Evolutionary conservation across 2,888 invertebrate species (phyloP), one percentile per base, ranked within the genome.

Genomic region (Rhogogaster chlorosoma): DNA sequence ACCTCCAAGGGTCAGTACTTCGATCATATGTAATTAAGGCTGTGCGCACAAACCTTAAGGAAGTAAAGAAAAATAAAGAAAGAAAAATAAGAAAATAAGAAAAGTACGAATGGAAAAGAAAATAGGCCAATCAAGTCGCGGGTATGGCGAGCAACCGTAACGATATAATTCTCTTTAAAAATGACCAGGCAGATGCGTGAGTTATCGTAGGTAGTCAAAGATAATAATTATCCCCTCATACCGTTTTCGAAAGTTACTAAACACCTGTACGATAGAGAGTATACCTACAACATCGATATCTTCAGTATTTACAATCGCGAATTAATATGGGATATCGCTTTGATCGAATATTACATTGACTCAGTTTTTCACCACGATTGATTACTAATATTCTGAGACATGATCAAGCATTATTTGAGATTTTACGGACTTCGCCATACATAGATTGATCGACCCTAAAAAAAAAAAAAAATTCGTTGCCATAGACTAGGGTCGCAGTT

Each of bases 1-100:
- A 77, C 77, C 77, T 77, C 77, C 53, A n/a, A 42, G 71, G 71
- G 71, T 77, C 77, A 77, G 32, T 49, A 53, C 45, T 77, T 77
- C 53, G 77, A 53, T 77, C 77, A 53, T 32, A 29, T 77, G 18
- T 73, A 77, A 77, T 77, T 53, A 77, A 77, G 29, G 77, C 32
- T 53, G 26, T 7, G 49, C 77, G 77, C 9, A 49, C 49, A 29
- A 77, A 53, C 49, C 36, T 77, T 18, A 77, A 77, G 49, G 32
- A 53, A 75, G 38, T n/a, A 26, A 77, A 77, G 6, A 22, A 49
- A 49, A 26, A 9, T 32, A 29, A 22, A 12, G 10, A 26, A 71
- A 12, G 26, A 71, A 42, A 22, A 71, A 38, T 38, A 38, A 1
- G 4, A 70, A 36, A 36, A 38, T 0, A 70, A n/a, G 36, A 70